Evolutionary conservation across 1,140 invertebrate species (phyloP).

Genomic region (Bombyx mandarina): DNA sequence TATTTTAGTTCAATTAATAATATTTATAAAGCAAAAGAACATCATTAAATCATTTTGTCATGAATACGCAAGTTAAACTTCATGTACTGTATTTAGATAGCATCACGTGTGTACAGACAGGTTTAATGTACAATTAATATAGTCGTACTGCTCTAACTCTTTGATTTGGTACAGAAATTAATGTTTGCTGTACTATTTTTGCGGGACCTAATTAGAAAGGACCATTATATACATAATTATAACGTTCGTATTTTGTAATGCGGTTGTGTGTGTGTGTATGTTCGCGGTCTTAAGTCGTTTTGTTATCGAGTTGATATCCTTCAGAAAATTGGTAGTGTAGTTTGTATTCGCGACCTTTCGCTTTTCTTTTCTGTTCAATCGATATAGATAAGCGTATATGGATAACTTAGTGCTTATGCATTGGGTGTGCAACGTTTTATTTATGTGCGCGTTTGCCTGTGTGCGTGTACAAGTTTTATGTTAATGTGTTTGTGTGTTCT

Average conservation of each 20-base stretch:
- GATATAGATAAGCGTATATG: constrained; percentile 7
- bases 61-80: constrained; percentile 22
- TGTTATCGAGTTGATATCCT: constrained; percentile 30
- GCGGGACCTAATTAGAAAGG: constrained; percentile 10
- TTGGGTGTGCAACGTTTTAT: not conserved
- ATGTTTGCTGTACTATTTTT: constrained; percentile 11
- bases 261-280: constrained; percentile 23
- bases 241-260: constrained; percentile 9
- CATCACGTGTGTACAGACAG: constrained; percentile 15
- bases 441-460: not conserved
- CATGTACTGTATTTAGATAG: constrained; percentile 18
- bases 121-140: constrained; percentile 11
- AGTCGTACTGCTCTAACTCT: constrained; percentile 22
- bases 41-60: constrained; percentile 30
- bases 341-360: constrained; percentile 16
- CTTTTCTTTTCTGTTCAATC: constrained; percentile 19
- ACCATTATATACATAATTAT: constrained; percentile 11
- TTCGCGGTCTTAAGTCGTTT: constrained; percentile 34
- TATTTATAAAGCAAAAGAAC: constrained; percentile 30
- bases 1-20: constrained; percentile 40
- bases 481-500: constrained; percentile 1
- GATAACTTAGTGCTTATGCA: not conserved
- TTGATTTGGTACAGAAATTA: constrained; percentile 11
- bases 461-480: constrained; percentile 1
- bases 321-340: not conserved